Percentiles rank a stretch among this genome's conserved stretches.
phyloP scores from a whole-genome alignment of 2,888 invertebrate genomes.

The Luperina testacea region DNA sequence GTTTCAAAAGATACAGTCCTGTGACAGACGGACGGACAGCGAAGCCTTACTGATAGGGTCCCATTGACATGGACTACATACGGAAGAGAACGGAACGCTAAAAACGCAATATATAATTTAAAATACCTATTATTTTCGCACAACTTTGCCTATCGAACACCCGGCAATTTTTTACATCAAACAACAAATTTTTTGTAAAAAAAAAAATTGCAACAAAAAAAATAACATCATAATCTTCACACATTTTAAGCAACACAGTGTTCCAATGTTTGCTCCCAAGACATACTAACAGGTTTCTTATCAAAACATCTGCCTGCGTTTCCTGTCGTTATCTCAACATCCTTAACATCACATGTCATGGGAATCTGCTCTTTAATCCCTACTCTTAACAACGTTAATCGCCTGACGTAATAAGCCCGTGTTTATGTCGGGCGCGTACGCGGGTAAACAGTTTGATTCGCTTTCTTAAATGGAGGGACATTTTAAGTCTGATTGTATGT shows the following conservation, averaged over 20 bases:
- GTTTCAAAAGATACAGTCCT: no score
- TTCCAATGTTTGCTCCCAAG: slow-evolving; percentile 59
- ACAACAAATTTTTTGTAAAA: no score
- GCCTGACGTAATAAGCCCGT: slow-evolving; percentile 34
- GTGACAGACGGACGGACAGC: no score
- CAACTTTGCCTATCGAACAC: background rate
- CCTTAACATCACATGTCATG: slow-evolving; percentile 51
- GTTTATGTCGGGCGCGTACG: slow-evolving; percentile 53
- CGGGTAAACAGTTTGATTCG: slow-evolving; percentile 57
- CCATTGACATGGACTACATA: no score
- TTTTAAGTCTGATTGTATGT: slow-evolving; percentile 26
- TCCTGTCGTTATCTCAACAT: slow-evolving; percentile 69
- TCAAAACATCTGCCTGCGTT: slow-evolving; percentile 73
- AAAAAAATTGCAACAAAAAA: background rate
- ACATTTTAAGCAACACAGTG: slow-evolving; percentile 44
- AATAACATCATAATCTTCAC: slow-evolving; percentile 8
- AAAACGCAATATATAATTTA: background rate
- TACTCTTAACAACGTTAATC: slow-evolving; percentile 40
- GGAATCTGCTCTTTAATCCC: slow-evolving; percentile 56
- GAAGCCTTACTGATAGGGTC: no score
- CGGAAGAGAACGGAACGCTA: no score
- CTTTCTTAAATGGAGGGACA: slow-evolving; percentile 48
- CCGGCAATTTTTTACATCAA: background rate
- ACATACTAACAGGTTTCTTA: slow-evolving; percentile 68
- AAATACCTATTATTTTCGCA: no score